Evolutionary conservation across 2,113 vertebrate species (phyloP), one percentile per base, ranked within the genome.

Genomic region (Pseudopodoces humilis): DNA sequence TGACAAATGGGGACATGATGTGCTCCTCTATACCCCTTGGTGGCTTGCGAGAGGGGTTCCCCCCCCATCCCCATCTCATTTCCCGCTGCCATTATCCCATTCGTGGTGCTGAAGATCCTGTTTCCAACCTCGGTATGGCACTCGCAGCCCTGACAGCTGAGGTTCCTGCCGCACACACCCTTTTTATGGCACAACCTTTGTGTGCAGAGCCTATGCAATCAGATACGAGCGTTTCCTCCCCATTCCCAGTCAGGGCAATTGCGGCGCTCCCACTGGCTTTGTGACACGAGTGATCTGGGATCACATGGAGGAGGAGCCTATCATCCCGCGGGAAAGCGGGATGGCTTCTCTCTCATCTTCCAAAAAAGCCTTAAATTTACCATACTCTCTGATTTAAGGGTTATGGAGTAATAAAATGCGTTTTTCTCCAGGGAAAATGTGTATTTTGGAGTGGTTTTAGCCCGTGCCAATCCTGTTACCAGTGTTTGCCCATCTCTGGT

Each of bases 101-200:
- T 90, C 14, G 12, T 0, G 0, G 11, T 2, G 2, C 30, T 52
- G 72, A 67, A 86, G n/a, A 37, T 50, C 7, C 41, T 17, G 4
- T 81, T 94, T 77, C 31, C 68, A 86, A 8, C 16, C 30, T 44
- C 0, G 2, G 13, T 13, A 35, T 2, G 11, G 69, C 59, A 2
- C 43, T 46, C 0, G 4, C 10, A 15, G 58, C 30, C 15, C 33
- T 1, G 49, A 67, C 77, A 86, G 59, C 88, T 80, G 87, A 33
- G 30, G 35, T 17, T 55, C 35, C 35, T 77, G 71, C 75, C 3
- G 2, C 35, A n/a, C 18, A 7, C 49, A 12, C 59, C 50, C 60
- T 4, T 1, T 94, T 92, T 80, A 80, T 49, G 81, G 60, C 65
- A 65, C 80, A 69, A 72, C 72, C 91, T 96, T 92, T 95, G 83